Evolutionary conservation across 2,797 vertebrate genomes (phyloP), one percentile per base, ranked within the genome.

Genomic region (Acanthis flammea): DNA sequence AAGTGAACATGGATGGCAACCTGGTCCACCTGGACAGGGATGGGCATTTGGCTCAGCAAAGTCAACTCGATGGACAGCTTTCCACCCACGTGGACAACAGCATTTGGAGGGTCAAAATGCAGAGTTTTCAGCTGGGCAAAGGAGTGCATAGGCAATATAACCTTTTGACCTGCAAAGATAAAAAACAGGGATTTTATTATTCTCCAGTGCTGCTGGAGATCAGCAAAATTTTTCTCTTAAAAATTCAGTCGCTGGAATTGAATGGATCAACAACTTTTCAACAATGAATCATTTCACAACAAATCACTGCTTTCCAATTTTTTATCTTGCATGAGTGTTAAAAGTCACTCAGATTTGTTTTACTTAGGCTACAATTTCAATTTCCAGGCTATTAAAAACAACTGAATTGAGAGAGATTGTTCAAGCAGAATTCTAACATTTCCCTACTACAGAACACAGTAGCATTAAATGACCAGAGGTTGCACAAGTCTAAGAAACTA

Each of bases 71-170:
- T 96, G 83, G 98, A 97, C 86, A 99, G 84, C 65, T 93, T 87
- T 6, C 99, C 99, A 16, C 99, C 99, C 5, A 99, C 98, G 15
- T 99, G 99, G 67, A 99, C 98, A 14, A 98, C 98, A 3, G 99
- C 98, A 0, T 98, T 98, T 31, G 98, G 94, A 6, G 99, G 99
- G 21, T 95, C 97, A 71, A 99, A 99, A 85, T 98, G 98, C 4
- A 99, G 97, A 86, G 98, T 98, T 5, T 97, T 98, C 90, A 99
- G 97, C 82, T 98, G 98, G 33, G 98, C 98, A 12, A 99, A 99
- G 8, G 98, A 98, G 15, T 97, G 97, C 98, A 99, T 98, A 83
- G 98, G 98, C 80, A 99, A 97, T 35, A 97, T 79, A 45, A 99
- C 96, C 87, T 97, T 98, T 54, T 97, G 97, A 92, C 97, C 99